Evolutionary conservation across 2,113 vertebrate genomes (phyloP), one percentile per base, ranked within the genome.

Genomic region (Condylura cristata): DNA sequence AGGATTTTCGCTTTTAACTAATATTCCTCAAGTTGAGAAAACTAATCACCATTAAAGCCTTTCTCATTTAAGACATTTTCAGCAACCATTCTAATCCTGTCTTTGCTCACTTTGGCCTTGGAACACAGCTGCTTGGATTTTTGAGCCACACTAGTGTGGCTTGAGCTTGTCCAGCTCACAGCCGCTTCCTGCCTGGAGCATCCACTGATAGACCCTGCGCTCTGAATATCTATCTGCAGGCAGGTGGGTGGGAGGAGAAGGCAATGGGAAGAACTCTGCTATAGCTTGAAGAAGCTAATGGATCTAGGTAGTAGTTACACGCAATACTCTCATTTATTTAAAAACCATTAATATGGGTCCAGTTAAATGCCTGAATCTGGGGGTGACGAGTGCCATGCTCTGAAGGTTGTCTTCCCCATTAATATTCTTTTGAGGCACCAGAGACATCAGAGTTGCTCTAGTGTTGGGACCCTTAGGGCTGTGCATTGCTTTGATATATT

Each of bases 401-500:
- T 81, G 18, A 7, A 86, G 72, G 34, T 34, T 34, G 48, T 44
- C 71, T 72, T 78, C 24, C 39, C 56, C 34, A 20, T 53, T 86
- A 51, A 56, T 93, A 82, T 80, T 91, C 28, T 61, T 32, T 46
- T 2, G 79, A 86, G 65, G 34, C 8, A 16, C 60, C 66, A 9
- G 46, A 44, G 30, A 66, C 56, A 41, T 92, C 65, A 3, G 44
- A 89, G 89, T 90, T 89, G 93, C 92, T 83, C 89, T 90, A 85
- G 0, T 83, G 48, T 93, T 92, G 93, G 96, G 76, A 82, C 94
- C 95, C 96, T 78, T 89, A 56, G 97, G 95, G 94, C 98, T 98
- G 90, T 97, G 96, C 98, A 94, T 97, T 98, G 97, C 98, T 98
- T 97, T 98, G 96, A 98, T 98, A 56, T 97, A 98, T 98, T 98